Evolutionary conservation across 2,888 invertebrate species (phyloP), one percentile per base, ranked within the genome.

Genomic region (Mesoligia furuncula): DNA sequence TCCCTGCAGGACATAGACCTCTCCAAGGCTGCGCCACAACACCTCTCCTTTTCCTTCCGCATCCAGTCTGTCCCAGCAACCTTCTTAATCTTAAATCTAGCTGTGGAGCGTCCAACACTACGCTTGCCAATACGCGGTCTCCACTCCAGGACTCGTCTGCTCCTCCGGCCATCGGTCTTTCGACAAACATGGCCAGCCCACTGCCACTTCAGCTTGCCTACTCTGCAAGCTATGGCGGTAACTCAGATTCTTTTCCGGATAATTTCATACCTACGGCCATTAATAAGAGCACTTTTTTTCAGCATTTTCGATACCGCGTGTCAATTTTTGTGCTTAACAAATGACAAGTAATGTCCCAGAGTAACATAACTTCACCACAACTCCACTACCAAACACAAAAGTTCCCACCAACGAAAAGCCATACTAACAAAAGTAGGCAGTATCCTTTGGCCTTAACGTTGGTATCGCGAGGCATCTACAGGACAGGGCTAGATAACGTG

Each of bases 391-490:
- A 48, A 64, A 62, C 15, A 61, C 59, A 68, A 75, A 69, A 66
- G 45, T 85, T 83, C 73, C 48, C 86, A 86, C 79, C 73, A 62
- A 73, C 70, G 61, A 73, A 83, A 74, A 79, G 73, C 79, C 64
- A 27, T 39, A 61, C 64, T 75, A 73, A 77, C 75, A 73, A 83
- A 76, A 62, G 72, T 65, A 80, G 74, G 81, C 51, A 79, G 73
- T 79, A 85, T 83, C 80, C 78, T 76, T 65, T 70, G 74, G 75
- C 78, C 59, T 75, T 51, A 62, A 61, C 75, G 75, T 71, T 59
- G 61, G 68, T 85, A 87, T 87, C 87, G 48, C 77, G 80, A 83
- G 76, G 78, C 85, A 88, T 88, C 88, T 86, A 81, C 83, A 78
- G 87, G 80, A 87, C 87, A 77, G 76, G 77, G 61, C 27, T 68